These are phyloP conservation scores for Catalaphyllia jardinei DNA, from an alignment of 64 coral and sea anemone genomes.

Conservation along the genomic window DNA sequence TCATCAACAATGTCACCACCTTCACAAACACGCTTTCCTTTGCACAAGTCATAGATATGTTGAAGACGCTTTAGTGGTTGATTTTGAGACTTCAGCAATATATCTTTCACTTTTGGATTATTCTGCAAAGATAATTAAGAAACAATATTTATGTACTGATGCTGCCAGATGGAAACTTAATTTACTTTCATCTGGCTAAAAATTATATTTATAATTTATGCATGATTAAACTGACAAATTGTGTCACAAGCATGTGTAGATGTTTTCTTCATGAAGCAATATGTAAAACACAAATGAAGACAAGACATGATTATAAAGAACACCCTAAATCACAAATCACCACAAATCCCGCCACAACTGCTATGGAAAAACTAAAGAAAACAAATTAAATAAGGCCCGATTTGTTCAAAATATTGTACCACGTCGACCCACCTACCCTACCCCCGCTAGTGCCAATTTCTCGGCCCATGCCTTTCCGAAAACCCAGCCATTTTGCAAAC, in stretches of 20 bases:
- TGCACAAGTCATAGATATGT: conserved; percentile 95
- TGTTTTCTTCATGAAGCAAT: too few relatives aligned
- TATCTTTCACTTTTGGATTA: conserved; percentile 94
- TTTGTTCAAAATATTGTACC: neutral
- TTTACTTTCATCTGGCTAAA: too few relatives aligned
- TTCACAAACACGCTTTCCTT: conserved; percentile 96
- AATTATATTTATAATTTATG: too few relatives aligned
- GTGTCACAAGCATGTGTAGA: too few relatives aligned
- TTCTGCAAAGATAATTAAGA: conserved; percentile 37
- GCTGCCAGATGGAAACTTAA: too few relatives aligned
- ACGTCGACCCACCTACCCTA: neutral
- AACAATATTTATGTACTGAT: neutral
- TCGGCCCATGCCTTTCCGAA: conserved; percentile 23
- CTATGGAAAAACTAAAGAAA: too few relatives aligned
- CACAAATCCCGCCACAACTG: too few relatives aligned
- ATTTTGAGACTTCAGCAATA: conserved; percentile 68
- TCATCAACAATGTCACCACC: conserved; percentile 95
- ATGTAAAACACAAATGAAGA: too few relatives aligned
- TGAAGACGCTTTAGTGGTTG: conserved; percentile 80
- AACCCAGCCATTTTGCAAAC: neutral
- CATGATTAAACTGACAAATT: too few relatives aligned
- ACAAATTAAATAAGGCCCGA: neutral
- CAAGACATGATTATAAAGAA: too few relatives aligned
- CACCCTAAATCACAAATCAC: too few relatives aligned
- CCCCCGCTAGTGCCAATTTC: neutral